Evolutionary conservation across 2,888 invertebrate genomes (phyloP).

Genomic region (Ceraclea dissimilis): DNA sequence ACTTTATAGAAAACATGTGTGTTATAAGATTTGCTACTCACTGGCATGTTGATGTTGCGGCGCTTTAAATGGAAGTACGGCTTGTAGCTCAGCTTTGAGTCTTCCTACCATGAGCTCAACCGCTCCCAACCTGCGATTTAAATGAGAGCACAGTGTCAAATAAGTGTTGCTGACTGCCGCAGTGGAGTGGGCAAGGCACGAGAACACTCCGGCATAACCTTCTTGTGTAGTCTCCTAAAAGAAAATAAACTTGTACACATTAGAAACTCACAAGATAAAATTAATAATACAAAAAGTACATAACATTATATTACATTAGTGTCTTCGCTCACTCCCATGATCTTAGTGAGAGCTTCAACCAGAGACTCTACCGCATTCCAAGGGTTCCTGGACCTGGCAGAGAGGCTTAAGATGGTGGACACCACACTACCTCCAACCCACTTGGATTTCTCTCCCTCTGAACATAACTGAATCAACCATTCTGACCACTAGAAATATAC

Average conservation of each 20-base stretch:
- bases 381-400: conserved; percentile 15
- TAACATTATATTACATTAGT: neutral
- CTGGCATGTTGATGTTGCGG: conserved; percentile 12
- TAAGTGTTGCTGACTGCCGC: conserved; percentile 9
- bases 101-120: conserved; percentile 16
- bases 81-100: conserved; percentile 15
- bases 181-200: conserved; percentile 1
- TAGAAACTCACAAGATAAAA: no score
- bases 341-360: conserved; percentile 11
- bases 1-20: no score
- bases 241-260: neutral
- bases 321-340: conserved; percentile 18
- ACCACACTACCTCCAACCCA: conserved; percentile 15
- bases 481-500: conserved; percentile 20
- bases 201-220: neutral
- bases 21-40: no score
- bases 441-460: conserved; percentile 9
- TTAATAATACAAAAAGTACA: no score
- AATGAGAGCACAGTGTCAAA: conserved; percentile 14
- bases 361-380: conserved; percentile 15
- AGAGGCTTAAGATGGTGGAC: conserved; percentile 5
- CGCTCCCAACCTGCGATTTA: conserved; percentile 11
- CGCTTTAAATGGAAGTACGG: conserved; percentile 12
- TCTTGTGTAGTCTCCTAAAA: neutral
- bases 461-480: conserved; percentile 18